Base-by-base conservation (phyloP, 1,140 invertebrate genomes). In the Aphelinus atriplicis region DNA sequence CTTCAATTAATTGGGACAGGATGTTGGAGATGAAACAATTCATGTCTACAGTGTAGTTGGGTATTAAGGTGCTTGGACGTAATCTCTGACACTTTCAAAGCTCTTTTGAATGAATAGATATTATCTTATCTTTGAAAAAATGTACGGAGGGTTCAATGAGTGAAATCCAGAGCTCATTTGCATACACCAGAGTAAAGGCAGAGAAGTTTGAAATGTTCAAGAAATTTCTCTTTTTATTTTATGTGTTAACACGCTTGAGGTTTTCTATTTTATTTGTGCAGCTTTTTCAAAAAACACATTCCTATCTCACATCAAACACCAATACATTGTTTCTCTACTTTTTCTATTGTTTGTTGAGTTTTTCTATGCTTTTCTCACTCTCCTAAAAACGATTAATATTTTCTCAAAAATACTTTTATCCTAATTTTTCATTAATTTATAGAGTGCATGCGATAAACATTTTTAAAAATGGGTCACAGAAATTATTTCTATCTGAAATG, bases 11-110 rank as follows among this genome's bases (percentile, higher is more conserved):
- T 26, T 26, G 26, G 26, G 26, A 26, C 26, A 26, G 26, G 26
- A 26, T 26, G 26, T 26, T 26, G 26, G 26, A 26, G 26, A 26
- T 26, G 26, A 26, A 26, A 26, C 26, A 26, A 26, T 26, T 26
- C 26, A 26, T 26, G 26, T 26, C 26, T 26, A 26, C 26, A 26
- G 26, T 26, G 26, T 62, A 66, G 69, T 6, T 57, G 51, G 50
- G 45, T 76, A 70, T 75, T 73, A 43, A 66, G 76, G 76, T 81
- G 82, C 79, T 81, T 81, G 78, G 80, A 26, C 26, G 73, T 75
- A 58, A 77, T 45, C 71, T 62, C 61, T 65, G 6, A 64, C 65
- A 78, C 62, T 64, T 75, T 78, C 26, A 26, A 26, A 26, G 26
- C 26, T 26, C 26, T 26, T 26, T 26, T 26, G 26, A 26, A 26